These are phyloP conservation scores for Zonitis immaculata DNA, from an alignment of 2,888 invertebrate species.

Conservation along the genomic window DNA sequence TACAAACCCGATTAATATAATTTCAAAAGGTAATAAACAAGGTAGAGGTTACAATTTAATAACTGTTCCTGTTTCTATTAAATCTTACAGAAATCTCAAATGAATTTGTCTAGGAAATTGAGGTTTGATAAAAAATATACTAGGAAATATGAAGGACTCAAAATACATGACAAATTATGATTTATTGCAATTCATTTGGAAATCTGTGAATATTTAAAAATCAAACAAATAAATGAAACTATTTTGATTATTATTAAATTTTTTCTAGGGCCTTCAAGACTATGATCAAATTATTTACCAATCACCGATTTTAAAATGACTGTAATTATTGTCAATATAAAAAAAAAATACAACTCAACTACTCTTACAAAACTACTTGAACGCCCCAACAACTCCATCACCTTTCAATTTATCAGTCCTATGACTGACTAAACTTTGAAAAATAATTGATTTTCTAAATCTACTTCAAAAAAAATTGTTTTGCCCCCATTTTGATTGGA, in stretches of 20 bases:
- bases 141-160: not conserved
- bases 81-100: not conserved
- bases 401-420: conserved; percentile 10
- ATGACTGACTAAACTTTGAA: not conserved
- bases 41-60: conserved; percentile 14
- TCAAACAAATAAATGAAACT: not conserved
- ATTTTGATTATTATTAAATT: not conserved
- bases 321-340: conserved; percentile 4
- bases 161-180: not conserved
- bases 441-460: not conserved
- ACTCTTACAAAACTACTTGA: conserved; percentile 28
- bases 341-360: conserved; percentile 9
- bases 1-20: conserved; percentile 7
- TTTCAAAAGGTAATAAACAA: conserved; percentile 12
- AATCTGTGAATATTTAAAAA: not conserved
- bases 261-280: conserved; percentile 24
- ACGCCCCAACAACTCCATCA: conserved; percentile 28
- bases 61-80: conserved; percentile 18
- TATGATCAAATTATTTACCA: too few relatives aligned
- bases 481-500: not conserved
- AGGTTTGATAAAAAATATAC: not conserved
- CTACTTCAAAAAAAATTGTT: not conserved
- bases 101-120: too few relatives aligned
- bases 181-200: not conserved
- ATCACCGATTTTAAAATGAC: conserved; percentile 29